phyloP scores from a whole-genome alignment of 2,888 invertebrate genomes.

The Thera obeliscata region DNA sequence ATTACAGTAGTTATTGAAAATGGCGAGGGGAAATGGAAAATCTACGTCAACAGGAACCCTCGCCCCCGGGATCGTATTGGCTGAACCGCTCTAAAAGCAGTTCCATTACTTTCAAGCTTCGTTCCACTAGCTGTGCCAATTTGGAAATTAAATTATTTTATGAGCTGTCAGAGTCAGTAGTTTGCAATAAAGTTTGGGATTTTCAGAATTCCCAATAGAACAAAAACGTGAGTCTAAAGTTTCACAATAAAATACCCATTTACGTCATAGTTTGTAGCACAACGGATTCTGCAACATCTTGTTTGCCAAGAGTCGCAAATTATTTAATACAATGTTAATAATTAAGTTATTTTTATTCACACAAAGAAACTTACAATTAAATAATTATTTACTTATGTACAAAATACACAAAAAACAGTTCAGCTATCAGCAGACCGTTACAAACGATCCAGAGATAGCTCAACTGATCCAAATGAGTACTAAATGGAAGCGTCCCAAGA shows the following conservation, averaged over 20 bases:
- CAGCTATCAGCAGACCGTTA: no score
- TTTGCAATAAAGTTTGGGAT: constrained; percentile 5
- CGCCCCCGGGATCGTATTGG: constrained; percentile 25
- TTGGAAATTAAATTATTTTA: constrained; percentile 10
- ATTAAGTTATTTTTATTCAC: no score
- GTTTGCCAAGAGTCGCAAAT: background rate
- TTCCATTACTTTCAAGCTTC: constrained; percentile 7
- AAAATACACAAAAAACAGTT: no score
- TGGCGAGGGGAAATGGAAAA: constrained; percentile 33
- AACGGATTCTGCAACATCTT: background rate
- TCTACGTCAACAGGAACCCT: constrained; percentile 29
- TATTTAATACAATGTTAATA: no score
- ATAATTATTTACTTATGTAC: no score
- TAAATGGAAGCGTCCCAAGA: no score
- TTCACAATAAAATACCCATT: background rate
- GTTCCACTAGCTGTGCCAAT: constrained; percentile 2
- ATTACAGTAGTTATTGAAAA: constrained; percentile 36
- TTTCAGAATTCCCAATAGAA: constrained; percentile 1
- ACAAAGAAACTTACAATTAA: no score
- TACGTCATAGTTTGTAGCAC: background rate
- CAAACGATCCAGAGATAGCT: no score
- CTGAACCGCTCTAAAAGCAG: constrained; percentile 5
- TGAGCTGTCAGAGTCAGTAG: constrained; percentile 5
- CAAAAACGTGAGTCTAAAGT: background rate
- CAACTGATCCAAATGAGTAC: no score